phyloP scores from a whole-genome alignment of 2,113 vertebrate genomes.

The Oriolus oriolus region DNA sequence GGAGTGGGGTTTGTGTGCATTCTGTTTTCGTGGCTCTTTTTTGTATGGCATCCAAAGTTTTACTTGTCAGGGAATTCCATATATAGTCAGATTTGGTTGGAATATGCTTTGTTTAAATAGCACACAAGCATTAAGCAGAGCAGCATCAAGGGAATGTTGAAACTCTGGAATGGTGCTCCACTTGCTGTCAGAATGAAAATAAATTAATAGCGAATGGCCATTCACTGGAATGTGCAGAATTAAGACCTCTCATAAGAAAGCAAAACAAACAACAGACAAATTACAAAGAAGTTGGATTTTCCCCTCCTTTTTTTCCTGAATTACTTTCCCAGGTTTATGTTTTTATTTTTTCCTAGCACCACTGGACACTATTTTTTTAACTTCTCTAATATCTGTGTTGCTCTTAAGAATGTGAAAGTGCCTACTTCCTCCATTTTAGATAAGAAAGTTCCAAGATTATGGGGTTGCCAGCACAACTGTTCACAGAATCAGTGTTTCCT shows the following conservation, averaged over 20 bases:
- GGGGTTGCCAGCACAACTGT: background rate
- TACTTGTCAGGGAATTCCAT: constrained; percentile 60
- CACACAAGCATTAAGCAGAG: constrained; percentile 11
- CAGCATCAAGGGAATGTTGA: constrained; percentile 19
- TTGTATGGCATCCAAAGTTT: constrained; percentile 26
- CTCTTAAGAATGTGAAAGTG: background rate
- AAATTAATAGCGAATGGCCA: background rate
- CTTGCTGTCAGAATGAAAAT: constrained; percentile 15
- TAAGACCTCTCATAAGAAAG: background rate
- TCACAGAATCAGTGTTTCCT: background rate
- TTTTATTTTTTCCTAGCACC: background rate
- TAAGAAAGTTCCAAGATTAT: background rate
- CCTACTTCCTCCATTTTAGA: background rate
- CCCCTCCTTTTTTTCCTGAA: background rate
- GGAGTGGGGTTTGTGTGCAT: background rate
- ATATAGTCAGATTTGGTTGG: constrained; percentile 61
- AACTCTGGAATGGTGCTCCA: constrained; percentile 3
- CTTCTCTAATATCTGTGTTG: background rate
- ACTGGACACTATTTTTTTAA: background rate
- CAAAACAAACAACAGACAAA: background rate
- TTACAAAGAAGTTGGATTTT: background rate
- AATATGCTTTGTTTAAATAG: constrained; percentile 64
- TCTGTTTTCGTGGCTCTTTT: constrained; percentile 10
- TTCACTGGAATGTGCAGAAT: constrained; percentile 22
- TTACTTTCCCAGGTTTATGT: background rate